Evolutionary conservation across 1,140 invertebrate species (phyloP).

Genomic region (Centruroides vittatus): DNA sequence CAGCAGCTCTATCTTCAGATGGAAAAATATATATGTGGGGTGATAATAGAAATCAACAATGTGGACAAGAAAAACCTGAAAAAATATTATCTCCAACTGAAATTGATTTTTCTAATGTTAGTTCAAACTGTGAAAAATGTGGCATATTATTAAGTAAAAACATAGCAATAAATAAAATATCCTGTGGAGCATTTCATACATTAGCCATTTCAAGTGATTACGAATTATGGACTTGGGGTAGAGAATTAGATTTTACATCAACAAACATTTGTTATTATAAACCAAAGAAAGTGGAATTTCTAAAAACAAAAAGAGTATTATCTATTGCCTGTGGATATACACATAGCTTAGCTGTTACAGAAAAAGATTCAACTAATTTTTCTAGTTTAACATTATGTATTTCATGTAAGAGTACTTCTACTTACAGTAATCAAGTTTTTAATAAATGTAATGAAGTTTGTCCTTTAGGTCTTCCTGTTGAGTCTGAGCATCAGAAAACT

Average conservation of each 20-base stretch:
- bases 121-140: too few relatives aligned
- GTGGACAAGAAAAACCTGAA: neutral
- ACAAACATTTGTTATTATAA: conserved; percentile 22
- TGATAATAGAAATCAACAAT: conserved; percentile 5
- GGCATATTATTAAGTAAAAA: too few relatives aligned
- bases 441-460: too few relatives aligned
- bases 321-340: conserved; percentile 44
- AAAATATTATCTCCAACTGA: too few relatives aligned
- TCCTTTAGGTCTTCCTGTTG: too few relatives aligned
- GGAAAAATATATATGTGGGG: conserved; percentile 13
- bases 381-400: too few relatives aligned
- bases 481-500: too few relatives aligned
- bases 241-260: conserved; percentile 48
- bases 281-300: conserved; percentile 38
- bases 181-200: neutral
- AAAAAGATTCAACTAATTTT: conserved; percentile 15
- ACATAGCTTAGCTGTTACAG: conserved; percentile 49
- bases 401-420: too few relatives aligned
- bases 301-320: conserved; percentile 46
- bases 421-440: too few relatives aligned
- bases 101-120: too few relatives aligned
- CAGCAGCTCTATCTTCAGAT: neutral
- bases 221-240: conserved; percentile 55
- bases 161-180: neutral
- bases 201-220: conserved; percentile 18